These are phyloP conservation scores for Caranx ignobilis DNA, from an alignment of 2,113 vertebrate genomes.

Conservation along the genomic window DNA sequence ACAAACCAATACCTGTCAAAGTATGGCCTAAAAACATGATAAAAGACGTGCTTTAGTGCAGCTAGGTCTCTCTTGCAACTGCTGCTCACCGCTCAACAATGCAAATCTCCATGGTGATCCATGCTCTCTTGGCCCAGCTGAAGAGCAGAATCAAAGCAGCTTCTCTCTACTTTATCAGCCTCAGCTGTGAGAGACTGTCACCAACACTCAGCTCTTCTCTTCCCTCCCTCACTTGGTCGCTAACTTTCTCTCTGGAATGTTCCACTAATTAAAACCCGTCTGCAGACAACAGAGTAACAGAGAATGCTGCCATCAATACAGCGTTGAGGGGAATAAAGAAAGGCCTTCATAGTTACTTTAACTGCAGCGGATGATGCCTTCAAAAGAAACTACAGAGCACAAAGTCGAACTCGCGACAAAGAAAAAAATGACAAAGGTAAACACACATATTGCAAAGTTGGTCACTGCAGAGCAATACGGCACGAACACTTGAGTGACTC, in stretches of 20 bases:
- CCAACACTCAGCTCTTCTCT: slow-evolving; percentile 52
- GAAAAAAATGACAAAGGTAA: not conserved
- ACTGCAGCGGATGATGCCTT: slow-evolving; percentile 23
- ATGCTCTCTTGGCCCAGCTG: slow-evolving; percentile 44
- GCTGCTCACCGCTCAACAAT: slow-evolving; percentile 52
- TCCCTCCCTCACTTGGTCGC: slow-evolving; percentile 42
- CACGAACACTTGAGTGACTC: not conserved
- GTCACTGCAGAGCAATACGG: not conserved
- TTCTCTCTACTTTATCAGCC: slow-evolving; percentile 52
- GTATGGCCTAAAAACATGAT: slow-evolving; percentile 33
- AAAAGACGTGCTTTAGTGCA: slow-evolving; percentile 52
- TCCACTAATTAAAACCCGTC: slow-evolving; percentile 72
- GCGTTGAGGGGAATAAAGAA: slow-evolving; percentile 40
- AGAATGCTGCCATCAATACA: slow-evolving; percentile 51
- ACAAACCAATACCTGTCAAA: slow-evolving; percentile 14
- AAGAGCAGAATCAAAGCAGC: slow-evolving; percentile 63
- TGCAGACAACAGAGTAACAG: slow-evolving; percentile 48
- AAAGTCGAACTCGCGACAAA: slow-evolving; percentile 4
- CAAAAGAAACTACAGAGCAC: slow-evolving; percentile 7
- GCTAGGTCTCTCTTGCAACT: slow-evolving; percentile 39
- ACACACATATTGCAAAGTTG: not conserved
- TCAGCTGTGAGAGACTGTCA: slow-evolving; percentile 59
- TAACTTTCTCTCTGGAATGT: slow-evolving; percentile 71
- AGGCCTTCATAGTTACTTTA: slow-evolving; percentile 23
- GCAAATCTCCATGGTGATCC: slow-evolving; percentile 66